Evolutionary conservation across 2,888 invertebrate species (phyloP).

Genomic region (Amorpha juglandis): DNA sequence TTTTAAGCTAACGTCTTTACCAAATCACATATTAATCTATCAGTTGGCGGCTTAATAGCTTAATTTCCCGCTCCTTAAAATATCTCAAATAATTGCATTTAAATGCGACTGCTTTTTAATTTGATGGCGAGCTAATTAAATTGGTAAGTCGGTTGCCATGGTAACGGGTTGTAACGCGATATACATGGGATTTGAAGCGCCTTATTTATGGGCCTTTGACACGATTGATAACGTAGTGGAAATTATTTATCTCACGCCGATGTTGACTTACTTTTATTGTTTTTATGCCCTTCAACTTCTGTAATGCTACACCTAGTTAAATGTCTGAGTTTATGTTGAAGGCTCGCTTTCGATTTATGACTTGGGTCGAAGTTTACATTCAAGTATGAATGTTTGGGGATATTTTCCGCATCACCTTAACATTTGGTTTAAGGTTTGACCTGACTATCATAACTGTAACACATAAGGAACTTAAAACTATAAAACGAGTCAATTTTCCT

Average conservation of each 20-base stretch:
- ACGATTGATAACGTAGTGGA: constrained; percentile 75
- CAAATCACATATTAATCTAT: neutral
- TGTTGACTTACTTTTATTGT: constrained; percentile 58
- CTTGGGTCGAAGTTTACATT: constrained; percentile 26
- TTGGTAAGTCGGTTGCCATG: constrained; percentile 51
- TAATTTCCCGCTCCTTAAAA: constrained; percentile 27
- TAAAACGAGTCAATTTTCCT: no score
- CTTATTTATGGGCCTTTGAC: constrained; percentile 71
- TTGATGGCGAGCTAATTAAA: constrained; percentile 28
- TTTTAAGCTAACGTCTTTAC: neutral
- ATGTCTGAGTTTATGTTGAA: constrained; percentile 42
- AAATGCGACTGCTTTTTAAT: constrained; percentile 6
- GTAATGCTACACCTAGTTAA: constrained; percentile 55
- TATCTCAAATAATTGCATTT: constrained; percentile 12
- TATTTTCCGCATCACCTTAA: neutral
- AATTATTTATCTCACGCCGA: constrained; percentile 69
- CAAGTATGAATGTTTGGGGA: neutral
- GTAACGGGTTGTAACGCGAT: constrained; percentile 64
- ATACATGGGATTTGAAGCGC: constrained; percentile 58
- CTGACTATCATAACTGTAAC: neutral
- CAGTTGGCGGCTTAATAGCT: neutral
- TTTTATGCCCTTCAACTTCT: constrained; percentile 57
- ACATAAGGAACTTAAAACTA: no score
- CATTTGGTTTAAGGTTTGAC: neutral
- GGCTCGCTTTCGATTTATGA: constrained; percentile 36